These are phyloP conservation scores for Myopa testacea DNA, from an alignment of 2,888 invertebrate species.

Conservation along the genomic window DNA sequence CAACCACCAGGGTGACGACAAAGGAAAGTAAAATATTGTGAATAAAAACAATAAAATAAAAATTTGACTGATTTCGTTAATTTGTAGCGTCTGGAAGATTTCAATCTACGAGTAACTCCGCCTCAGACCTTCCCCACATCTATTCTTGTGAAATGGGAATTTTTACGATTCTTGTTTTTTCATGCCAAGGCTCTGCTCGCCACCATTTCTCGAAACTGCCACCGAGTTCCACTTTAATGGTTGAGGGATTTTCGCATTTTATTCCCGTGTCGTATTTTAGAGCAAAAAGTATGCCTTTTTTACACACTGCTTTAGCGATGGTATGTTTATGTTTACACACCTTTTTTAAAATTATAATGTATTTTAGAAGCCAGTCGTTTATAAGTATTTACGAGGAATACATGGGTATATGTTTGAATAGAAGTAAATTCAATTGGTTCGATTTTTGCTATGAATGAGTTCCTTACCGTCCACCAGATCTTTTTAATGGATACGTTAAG, in stretches of 20 bases:
- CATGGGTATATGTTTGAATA: no score
- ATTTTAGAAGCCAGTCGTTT: background rate
- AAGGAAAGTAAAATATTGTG: no score
- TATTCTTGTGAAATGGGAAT: background rate
- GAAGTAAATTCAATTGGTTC: no score
- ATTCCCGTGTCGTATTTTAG: background rate
- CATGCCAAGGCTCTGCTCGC: background rate
- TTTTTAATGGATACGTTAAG: no score
- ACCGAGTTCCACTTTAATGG: slow-evolving; percentile 23
- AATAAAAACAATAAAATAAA: background rate
- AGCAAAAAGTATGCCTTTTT: background rate
- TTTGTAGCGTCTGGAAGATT: slow-evolving; percentile 31
- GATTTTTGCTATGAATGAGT: no score
- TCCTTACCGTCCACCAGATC: no score
- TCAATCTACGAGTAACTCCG: slow-evolving; percentile 15
- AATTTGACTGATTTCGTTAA: slow-evolving; percentile 28
- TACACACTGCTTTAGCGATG: no score
- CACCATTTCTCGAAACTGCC: slow-evolving; percentile 12
- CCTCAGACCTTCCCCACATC: background rate
- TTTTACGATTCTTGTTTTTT: slow-evolving; percentile 17
- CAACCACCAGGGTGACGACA: background rate
- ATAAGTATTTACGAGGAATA: no score
- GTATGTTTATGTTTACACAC: background rate
- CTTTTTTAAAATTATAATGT: background rate
- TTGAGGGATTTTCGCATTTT: slow-evolving; percentile 6